Base-by-base conservation (phyloP, 1,140 invertebrate species). In the Formica exsecta region DNA sequence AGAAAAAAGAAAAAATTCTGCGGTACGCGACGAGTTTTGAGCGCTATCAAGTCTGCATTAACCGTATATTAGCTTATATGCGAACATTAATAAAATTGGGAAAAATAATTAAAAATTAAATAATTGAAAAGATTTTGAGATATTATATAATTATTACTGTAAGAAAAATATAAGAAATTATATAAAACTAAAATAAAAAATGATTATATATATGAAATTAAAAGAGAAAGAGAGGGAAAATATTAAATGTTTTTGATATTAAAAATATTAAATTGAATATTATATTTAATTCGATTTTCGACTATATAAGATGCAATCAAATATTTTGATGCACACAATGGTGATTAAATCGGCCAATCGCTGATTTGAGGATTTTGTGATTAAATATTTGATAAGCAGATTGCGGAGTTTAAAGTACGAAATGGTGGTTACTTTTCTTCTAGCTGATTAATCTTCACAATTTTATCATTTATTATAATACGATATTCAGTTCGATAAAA, bases 381-480 rank as follows among this genome's bases (percentile, higher is more conserved):
- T 85, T 85, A 77, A 76, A 89, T 68, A 74, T 74, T 87, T 85
- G 16, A 59, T 9, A 9, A 57, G 36, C 32, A 71, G 38, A 87
- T 87, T 65, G n/a, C 3, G 29, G 11, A 32, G 62, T 81, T 88
- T 74, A 81, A 88, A 88, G 57, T 89, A 76, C 83, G 3, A n/a
- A 13, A 88, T 65, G 13, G n/a, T 51, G 6, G 36, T 51, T 51
- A 29, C 22, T 16, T 51, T 61, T 61, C 22, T 44, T 36, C 19
- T 36, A 3, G 25, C 5, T 3, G 29, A 57, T 48, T 79, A 57
- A 57, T 4, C 7, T 38, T n/a, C 22, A 1, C n/a, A 13, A 44
- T 44, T 76, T 71, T 13, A 51, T 57, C n/a, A n/a, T 25, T 79
- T 41, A 25, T 68, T 32, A 25, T 13, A 41, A 19, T 38, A 22